A percentile compares a stretch with the other conserved stretches of the same genome.
phyloP scores from a whole-genome alignment of 2,888 invertebrate genomes.

The Iselma pallidipennis region DNA sequence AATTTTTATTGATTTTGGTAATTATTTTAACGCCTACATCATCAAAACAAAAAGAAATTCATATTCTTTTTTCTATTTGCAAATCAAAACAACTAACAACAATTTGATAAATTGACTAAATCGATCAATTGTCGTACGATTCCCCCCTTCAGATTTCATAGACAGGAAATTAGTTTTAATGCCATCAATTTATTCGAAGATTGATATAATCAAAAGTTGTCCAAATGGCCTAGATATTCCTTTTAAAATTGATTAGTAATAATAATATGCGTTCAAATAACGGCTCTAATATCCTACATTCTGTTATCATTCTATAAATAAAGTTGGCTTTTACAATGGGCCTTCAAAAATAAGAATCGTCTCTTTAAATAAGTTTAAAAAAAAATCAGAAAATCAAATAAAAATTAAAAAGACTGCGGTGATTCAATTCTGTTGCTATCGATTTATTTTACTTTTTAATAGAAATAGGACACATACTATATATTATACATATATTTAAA shows the following conservation, averaged over 20 bases:
- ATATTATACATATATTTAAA: background rate
- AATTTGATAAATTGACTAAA: too few species aligned
- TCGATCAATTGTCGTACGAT: background rate
- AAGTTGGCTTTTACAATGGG: conserved; percentile 8
- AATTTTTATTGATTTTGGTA: background rate
- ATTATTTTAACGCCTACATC: background rate
- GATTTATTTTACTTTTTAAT: conserved; percentile 5
- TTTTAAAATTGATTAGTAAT: background rate
- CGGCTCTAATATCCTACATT: background rate
- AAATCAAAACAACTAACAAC: too few species aligned
- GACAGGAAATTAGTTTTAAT: background rate
- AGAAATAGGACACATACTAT: background rate
- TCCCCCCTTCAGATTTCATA: background rate
- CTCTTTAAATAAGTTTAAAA: conserved; percentile 1
- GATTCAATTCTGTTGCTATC: conserved; percentile 12
- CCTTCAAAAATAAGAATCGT: background rate
- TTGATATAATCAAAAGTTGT: background rate
- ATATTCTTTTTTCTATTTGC: too few species aligned
- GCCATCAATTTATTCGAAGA: background rate
- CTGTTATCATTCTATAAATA: too few species aligned
- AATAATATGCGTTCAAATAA: too few species aligned
- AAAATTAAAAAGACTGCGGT: conserved; percentile 21
- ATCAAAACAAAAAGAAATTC: background rate
- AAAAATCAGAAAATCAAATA: conserved; percentile 13
- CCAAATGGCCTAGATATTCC: conserved; percentile 21